Evolutionary conservation across 2,113 vertebrate species (phyloP).

Genomic region (Pelusios castaneus): DNA sequence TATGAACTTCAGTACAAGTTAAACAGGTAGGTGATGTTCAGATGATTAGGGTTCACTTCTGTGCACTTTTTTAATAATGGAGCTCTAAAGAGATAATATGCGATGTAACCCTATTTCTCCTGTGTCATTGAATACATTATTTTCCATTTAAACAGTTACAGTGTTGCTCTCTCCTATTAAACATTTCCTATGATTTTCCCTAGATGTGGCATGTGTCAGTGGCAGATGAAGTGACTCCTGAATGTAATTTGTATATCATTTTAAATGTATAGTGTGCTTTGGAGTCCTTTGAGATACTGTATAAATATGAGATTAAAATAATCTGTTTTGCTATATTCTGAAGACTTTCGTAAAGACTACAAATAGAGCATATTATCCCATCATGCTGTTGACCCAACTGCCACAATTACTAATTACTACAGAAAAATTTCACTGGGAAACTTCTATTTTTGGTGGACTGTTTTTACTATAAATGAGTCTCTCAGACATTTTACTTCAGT

Average conservation of each 20-base stretch:
- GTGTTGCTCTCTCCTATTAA: background rate
- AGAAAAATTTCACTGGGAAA: background rate
- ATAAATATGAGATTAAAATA: background rate
- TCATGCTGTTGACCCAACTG: background rate
- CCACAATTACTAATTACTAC: background rate
- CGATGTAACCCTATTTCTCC: background rate
- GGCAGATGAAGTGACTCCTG: background rate
- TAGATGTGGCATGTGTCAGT: background rate
- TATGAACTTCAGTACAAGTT: slow-evolving; percentile 77
- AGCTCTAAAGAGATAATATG: background rate
- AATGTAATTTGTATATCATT: background rate
- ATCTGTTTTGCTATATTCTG: background rate
- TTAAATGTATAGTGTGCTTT: background rate
- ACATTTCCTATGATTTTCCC: background rate
- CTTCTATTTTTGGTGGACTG: background rate
- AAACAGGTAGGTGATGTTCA: slow-evolving; percentile 74
- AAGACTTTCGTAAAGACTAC: background rate
- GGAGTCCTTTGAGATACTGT: background rate
- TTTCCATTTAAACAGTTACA: background rate
- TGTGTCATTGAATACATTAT: background rate
- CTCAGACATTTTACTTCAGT: background rate
- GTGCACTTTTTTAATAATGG: background rate
- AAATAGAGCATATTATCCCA: background rate
- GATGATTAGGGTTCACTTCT: background rate
- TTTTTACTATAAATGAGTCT: background rate